phyloP scores from a whole-genome alignment of 1,140 invertebrate genomes.

The Brachionus angularis region DNA sequence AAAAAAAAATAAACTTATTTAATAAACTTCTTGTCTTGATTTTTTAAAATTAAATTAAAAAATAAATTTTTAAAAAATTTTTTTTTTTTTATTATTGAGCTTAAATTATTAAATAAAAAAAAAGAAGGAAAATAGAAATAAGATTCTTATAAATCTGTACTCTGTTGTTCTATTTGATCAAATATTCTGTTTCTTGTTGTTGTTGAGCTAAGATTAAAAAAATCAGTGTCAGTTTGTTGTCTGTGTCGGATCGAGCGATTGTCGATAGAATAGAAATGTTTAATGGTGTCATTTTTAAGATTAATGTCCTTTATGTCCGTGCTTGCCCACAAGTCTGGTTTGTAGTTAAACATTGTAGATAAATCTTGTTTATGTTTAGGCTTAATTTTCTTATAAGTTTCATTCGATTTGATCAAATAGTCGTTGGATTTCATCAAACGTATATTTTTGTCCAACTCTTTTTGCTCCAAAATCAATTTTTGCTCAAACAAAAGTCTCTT shows the following conservation, averaged over 20 bases:
- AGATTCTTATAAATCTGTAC: no score
- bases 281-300: slow-evolving; percentile 27
- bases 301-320: slow-evolving; percentile 13
- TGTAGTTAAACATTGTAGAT: not conserved
- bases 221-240: not conserved
- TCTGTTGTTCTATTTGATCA: no score
- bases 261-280: slow-evolving; percentile 16
- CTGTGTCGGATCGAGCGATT: slow-evolving; percentile 10
- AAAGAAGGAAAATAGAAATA: no score
- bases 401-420: not conserved
- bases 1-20: no score
- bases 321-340: slow-evolving; percentile 13
- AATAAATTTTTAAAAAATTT: no score
- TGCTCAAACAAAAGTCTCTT: slow-evolving; percentile 38
- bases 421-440: not conserved
- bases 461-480: slow-evolving; percentile 28
- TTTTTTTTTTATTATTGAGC: no score
- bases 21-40: no score
- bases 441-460: slow-evolving; percentile 8
- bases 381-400: slow-evolving; percentile 12
- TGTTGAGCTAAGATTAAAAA: not conserved
- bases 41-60: no score
- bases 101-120: no score
- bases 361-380: not conserved
- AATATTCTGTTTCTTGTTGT: not conserved